Conservation (phyloP, 1,140 invertebrate genomes). For the Gryllus bimaculatus region DNA sequence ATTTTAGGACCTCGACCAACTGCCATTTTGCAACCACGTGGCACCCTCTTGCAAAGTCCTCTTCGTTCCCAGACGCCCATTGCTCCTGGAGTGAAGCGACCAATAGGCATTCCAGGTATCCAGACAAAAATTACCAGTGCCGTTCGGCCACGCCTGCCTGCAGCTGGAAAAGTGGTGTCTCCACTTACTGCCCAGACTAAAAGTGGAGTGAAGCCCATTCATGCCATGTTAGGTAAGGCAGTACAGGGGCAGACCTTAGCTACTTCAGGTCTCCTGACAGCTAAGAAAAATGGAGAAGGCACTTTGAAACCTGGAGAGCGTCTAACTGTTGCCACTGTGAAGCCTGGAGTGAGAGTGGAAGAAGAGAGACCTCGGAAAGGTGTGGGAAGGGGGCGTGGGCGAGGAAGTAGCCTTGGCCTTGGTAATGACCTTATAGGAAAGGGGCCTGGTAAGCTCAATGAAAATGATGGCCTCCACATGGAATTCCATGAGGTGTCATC, state of each 20-base stretch:
- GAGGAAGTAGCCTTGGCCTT: background rate
- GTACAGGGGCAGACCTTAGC: conserved; percentile 8
- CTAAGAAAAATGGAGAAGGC: conserved; percentile 8
- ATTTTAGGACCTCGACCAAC: conserved; percentile 4
- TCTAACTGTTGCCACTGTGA: background rate
- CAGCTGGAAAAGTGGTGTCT: conserved; percentile 1
- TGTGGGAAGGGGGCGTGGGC: background rate
- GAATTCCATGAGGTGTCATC: conserved; percentile 37
- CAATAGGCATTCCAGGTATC: conserved; percentile 7
- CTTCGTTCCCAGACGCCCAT: background rate
- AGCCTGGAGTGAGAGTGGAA: conserved; percentile 8
- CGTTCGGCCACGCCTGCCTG: background rate
- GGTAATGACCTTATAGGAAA: conserved; percentile 23
- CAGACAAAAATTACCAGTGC: conserved; percentile 13
- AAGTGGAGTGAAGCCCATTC: conserved; percentile 18
- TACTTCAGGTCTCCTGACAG: background rate
- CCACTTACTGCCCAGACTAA: conserved; percentile 13
- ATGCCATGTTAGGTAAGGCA: conserved; percentile 20
- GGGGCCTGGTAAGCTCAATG: conserved; percentile 37
- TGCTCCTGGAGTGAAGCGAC: background rate
- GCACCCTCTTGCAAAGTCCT: background rate
- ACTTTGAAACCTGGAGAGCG: background rate
- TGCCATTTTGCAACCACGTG: background rate
- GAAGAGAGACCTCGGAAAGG: background rate
- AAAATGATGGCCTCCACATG: conserved; percentile 39